A percentile compares a stretch with the other conserved stretches of the same genome.
phyloP scores from a whole-genome alignment of 2,888 invertebrate genomes.

The Hoplodrina blanda region DNA sequence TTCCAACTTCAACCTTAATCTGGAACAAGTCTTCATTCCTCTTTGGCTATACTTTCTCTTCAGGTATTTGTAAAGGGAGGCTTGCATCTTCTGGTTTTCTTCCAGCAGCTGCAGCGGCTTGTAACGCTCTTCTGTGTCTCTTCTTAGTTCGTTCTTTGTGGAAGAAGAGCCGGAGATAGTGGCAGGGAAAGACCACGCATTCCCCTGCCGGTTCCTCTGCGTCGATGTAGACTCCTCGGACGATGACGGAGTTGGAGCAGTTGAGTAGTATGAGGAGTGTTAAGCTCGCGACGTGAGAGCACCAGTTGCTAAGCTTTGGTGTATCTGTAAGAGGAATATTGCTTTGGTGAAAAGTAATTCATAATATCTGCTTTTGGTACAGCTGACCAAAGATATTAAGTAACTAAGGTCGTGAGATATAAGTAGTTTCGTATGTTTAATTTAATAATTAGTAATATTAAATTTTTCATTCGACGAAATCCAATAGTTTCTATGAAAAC shows the following conservation, averaged over 20 bases:
- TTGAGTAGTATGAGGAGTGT: conserved; percentile 94
- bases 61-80: conserved; percentile 82
- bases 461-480: no score
- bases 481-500: no score
- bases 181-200: conserved; percentile 96
- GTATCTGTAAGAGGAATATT: conserved; percentile 88
- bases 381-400: no score
- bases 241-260: conserved; percentile 96
- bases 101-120: conserved; percentile 76
- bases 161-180: conserved; percentile 95
- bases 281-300: conserved; percentile 94
- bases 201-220: conserved; percentile 95
- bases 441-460: no score
- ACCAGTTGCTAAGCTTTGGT: conserved; percentile 94
- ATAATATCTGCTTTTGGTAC: no score
- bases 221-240: conserved; percentile 96
- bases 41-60: conserved; percentile 82
- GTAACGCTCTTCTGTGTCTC: conserved; percentile 82
- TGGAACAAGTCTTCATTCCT: conserved; percentile 16
- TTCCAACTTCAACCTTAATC: conserved; percentile 40
- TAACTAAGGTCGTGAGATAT: no score
- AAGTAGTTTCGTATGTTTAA: no score
- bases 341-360: conserved; percentile 9
- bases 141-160: conserved; percentile 92
- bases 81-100: conserved; percentile 81